phyloP scores from a whole-genome alignment of 2,888 invertebrate genomes.

The Gari tellinella region DNA sequence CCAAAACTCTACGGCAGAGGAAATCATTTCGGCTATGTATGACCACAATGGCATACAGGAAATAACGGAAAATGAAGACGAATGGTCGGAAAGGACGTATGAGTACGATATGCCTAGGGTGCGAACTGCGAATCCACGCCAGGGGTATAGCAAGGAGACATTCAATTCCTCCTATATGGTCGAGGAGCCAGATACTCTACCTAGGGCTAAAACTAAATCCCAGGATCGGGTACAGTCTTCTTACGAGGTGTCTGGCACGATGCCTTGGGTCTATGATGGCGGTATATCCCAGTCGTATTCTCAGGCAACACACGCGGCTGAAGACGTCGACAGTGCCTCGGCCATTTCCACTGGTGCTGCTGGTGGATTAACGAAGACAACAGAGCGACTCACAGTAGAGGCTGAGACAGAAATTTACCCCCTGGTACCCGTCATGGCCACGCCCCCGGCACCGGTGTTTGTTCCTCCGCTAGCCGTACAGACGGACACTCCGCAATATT shows the following conservation, averaged over 20 bases:
- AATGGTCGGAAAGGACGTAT: conserved; percentile 58
- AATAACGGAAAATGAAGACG: conserved; percentile 61
- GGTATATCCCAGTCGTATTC: conserved; percentile 41
- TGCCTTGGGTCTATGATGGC: conserved; percentile 60
- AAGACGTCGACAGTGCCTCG: conserved; percentile 36
- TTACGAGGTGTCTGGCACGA: conserved; percentile 54
- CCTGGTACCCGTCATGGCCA: conserved; percentile 13
- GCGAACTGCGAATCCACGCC: not conserved
- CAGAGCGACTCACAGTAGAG: conserved; percentile 50
- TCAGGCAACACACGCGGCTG: conserved; percentile 42
- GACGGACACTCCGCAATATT: conserved; percentile 48
- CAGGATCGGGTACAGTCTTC: conserved; percentile 53
- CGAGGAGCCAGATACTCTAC: conserved; percentile 51
- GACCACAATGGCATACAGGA: conserved; percentile 53
- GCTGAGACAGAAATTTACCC: conserved; percentile 46
- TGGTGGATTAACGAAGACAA: conserved; percentile 25
- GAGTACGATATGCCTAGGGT: conserved; percentile 49
- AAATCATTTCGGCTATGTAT: conserved; percentile 64
- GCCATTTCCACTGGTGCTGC: conserved; percentile 12
- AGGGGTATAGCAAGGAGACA: conserved; percentile 41
- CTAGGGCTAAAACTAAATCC: conserved; percentile 31
- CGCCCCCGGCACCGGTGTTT: conserved; percentile 24
- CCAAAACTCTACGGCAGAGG: conserved; percentile 61
- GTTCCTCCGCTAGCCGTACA: conserved; percentile 37
- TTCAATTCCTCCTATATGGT: conserved; percentile 57